Conservation (phyloP, 1,140 invertebrate species). For the Probaryconus sp. region DNA sequence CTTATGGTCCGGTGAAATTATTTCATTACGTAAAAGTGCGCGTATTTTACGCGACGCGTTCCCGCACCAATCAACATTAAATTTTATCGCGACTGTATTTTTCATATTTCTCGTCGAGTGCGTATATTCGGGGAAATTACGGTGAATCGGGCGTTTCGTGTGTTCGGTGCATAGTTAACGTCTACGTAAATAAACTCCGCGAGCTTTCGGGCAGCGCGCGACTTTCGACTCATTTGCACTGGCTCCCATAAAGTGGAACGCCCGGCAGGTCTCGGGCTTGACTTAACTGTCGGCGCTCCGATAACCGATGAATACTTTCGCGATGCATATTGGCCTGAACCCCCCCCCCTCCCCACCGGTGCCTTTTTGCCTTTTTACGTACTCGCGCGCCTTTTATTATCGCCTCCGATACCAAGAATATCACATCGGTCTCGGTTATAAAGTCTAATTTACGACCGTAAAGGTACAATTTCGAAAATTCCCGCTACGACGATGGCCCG, state of each 20-base stretch:
- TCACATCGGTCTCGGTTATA: slow-evolving; percentile 27
- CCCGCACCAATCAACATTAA: slow-evolving; percentile 39
- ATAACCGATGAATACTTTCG: slow-evolving; percentile 40
- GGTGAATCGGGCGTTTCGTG: slow-evolving; percentile 41
- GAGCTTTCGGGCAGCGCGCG: slow-evolving; percentile 26
- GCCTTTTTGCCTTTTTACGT: too few species aligned
- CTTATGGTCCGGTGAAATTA: slow-evolving; percentile 49
- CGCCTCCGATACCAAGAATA: slow-evolving; percentile 37
- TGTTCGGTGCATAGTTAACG: slow-evolving; percentile 44
- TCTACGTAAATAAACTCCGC: slow-evolving; percentile 40
- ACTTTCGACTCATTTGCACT: slow-evolving; percentile 24
- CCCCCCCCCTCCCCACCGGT: neutral
- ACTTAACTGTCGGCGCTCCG: slow-evolving; percentile 37
- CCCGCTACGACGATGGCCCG: slow-evolving; percentile 11
- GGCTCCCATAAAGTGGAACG: slow-evolving; percentile 27
- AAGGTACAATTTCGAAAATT: slow-evolving; percentile 45
- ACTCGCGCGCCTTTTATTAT: slow-evolving; percentile 40
- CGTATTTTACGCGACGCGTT: slow-evolving; percentile 45
- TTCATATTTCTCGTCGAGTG: slow-evolving; percentile 53
- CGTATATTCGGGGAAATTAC: slow-evolving; percentile 53
- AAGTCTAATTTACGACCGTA: slow-evolving; percentile 43
- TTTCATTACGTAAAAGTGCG: slow-evolving; percentile 48
- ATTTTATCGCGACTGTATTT: slow-evolving; percentile 52
- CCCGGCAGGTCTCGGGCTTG: too few species aligned
- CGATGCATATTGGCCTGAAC: slow-evolving; percentile 7